Evolutionary conservation across 2,888 invertebrate species (phyloP).

Genomic region (Stenchaetothrips biformis): DNA sequence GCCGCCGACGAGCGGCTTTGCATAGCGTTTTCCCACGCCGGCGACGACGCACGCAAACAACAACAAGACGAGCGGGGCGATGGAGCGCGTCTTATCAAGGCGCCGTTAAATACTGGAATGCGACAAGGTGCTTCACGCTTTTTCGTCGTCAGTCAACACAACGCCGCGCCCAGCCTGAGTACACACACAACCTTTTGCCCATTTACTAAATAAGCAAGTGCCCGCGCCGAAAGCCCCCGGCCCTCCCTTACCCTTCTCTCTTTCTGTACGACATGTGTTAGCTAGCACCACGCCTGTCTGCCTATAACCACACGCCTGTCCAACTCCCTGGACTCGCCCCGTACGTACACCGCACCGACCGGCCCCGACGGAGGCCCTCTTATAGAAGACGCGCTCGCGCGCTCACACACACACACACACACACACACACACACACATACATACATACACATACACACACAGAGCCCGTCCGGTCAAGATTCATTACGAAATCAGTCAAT

Average conservation of each 20-base stretch:
- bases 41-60: too few species aligned
- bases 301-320: slow-evolving; percentile 32
- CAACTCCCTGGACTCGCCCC: background rate
- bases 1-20: too few species aligned
- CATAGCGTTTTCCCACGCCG: too few species aligned
- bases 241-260: slow-evolving; percentile 33
- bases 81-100: too few species aligned
- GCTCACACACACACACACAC: too few species aligned
- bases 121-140: slow-evolving; percentile 17
- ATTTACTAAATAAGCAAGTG: slow-evolving; percentile 34
- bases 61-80: too few species aligned
- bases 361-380: too few species aligned
- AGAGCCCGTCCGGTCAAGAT: background rate
- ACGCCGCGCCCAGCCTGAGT: background rate
- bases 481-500: background rate
- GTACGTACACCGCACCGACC: too few species aligned
- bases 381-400: too few species aligned
- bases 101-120: too few species aligned
- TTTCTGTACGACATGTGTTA: slow-evolving; percentile 34
- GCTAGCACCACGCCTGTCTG: slow-evolving; percentile 34
- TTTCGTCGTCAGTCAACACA: background rate
- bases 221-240: slow-evolving; percentile 33
- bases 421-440: background rate
- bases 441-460: background rate
- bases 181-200: background rate